Percentiles rank a stretch among this genome's conserved stretches.
These are phyloP conservation scores for Cranoglanis bouderius DNA, from an alignment of 2,113 vertebrate genomes.

Conservation along the genomic window DNA sequence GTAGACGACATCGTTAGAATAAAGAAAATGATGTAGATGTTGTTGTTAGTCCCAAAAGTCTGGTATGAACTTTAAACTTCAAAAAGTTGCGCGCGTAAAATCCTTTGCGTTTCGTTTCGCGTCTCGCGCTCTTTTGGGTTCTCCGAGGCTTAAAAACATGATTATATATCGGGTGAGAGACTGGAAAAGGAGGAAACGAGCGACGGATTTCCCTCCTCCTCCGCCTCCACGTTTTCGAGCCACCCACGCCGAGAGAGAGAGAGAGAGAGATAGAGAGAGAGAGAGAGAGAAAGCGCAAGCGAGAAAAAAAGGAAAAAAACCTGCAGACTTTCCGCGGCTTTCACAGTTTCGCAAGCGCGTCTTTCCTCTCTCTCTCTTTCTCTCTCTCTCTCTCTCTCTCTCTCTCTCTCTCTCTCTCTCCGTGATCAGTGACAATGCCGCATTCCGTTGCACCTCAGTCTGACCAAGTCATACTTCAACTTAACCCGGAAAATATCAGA, in stretches of 20 bases:
- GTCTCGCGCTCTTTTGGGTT: background rate
- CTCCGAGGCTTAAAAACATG: background rate
- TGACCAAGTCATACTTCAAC: background rate
- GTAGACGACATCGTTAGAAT: constrained; percentile 20
- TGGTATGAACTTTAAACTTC: rapidly evolving
- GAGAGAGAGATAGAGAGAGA: constrained; percentile 37
- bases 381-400: constrained; percentile 41
- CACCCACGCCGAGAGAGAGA: constrained; percentile 22
- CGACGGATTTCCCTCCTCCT: constrained; percentile 39
- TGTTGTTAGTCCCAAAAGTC: background rate
- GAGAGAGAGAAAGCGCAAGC: constrained; percentile 35
- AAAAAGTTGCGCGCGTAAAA: background rate
- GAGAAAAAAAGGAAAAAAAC: constrained; percentile 51
- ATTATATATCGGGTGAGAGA: background rate
- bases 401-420: constrained; percentile 50
- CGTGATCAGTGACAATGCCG: background rate
- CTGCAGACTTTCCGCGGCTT: constrained; percentile 71
- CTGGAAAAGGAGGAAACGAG: constrained; percentile 32
- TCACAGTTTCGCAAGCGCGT: constrained; percentile 47
- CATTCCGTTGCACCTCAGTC: background rate
- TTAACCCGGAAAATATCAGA: background rate
- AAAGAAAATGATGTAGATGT: too few species aligned
- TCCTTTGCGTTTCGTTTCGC: background rate
- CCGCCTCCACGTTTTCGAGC: background rate
- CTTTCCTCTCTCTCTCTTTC: constrained; percentile 51